phyloP scores from a whole-genome alignment of 2,888 invertebrate species.

The Hylaea fasciaria region DNA sequence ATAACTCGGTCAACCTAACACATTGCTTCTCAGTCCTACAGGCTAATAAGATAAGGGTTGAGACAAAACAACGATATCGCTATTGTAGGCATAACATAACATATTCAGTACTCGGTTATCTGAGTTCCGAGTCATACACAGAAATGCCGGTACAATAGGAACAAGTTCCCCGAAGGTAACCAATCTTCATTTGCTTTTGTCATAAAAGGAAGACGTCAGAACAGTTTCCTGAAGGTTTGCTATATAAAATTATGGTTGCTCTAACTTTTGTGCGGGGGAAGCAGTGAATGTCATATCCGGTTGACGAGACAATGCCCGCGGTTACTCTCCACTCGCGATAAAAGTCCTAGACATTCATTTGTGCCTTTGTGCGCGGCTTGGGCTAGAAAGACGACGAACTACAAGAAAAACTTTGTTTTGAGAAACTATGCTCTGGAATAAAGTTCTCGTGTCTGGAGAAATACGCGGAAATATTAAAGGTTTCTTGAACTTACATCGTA shows the following conservation, averaged over 20 bases:
- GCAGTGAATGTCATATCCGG: constrained; percentile 45
- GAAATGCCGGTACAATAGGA: constrained; percentile 20
- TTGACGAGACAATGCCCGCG: constrained; percentile 46
- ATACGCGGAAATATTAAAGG: constrained; percentile 19
- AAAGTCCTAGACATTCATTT: constrained; percentile 45
- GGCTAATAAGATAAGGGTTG: constrained; percentile 1
- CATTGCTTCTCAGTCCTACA: too few relatives aligned
- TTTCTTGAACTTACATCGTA: not conserved
- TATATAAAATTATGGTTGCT: constrained; percentile 38
- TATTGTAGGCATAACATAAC: constrained; percentile 10
- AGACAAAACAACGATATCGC: not conserved
- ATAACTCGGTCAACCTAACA: too few relatives aligned
- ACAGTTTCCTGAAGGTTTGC: constrained; percentile 36
- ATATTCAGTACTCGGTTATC: constrained; percentile 15
- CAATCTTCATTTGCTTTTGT: constrained; percentile 36
- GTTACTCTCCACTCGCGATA: constrained; percentile 41
- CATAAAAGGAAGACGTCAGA: constrained; percentile 36
- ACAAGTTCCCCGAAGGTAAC: constrained; percentile 33
- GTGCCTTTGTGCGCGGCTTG: constrained; percentile 42
- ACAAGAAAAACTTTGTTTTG: constrained; percentile 38
- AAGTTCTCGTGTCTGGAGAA: constrained; percentile 18
- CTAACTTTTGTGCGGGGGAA: constrained; percentile 42
- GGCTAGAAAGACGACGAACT: constrained; percentile 36
- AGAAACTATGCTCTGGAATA: constrained; percentile 25
- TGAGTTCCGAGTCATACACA: constrained; percentile 24